phyloP scores from a whole-genome alignment of 2,888 invertebrate species.

The Sialis fuliginosa region DNA sequence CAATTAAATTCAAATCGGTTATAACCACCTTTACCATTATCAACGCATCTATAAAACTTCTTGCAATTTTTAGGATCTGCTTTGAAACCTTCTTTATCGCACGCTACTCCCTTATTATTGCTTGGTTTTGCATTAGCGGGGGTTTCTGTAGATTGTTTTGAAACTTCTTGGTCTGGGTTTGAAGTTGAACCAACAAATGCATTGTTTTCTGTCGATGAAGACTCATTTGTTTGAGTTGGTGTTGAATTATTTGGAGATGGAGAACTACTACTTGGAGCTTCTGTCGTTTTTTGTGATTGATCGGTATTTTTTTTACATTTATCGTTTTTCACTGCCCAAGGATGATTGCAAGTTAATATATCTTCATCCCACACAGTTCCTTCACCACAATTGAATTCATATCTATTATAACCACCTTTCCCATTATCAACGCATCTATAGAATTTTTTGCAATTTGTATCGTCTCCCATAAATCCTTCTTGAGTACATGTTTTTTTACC shows the following conservation, averaged over 20 bases:
- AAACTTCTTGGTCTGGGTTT: background rate
- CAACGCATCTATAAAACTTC: conserved; percentile 37
- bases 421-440: conserved; percentile 17
- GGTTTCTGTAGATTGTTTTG: background rate
- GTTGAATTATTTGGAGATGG: background rate
- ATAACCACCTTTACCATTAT: conserved; percentile 24
- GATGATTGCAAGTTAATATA: conserved; percentile 46
- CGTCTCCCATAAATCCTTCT: conserved; percentile 19
- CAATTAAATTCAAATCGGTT: conserved; percentile 33
- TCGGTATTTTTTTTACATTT: conserved; percentile 5
- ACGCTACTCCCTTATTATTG: conserved; percentile 18
- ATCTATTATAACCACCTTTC: conserved; percentile 16
- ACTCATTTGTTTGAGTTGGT: background rate
- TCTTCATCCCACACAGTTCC: conserved; percentile 58
- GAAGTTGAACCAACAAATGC: background rate
- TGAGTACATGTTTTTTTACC: conserved; percentile 11
- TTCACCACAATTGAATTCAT: conserved; percentile 45
- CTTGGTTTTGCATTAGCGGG: conserved; percentile 4
- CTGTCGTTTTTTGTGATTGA: background rate
- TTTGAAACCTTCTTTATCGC: conserved; percentile 41
- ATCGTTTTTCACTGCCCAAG: conserved; percentile 34
- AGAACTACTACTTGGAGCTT: background rate
- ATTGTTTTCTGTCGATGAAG: background rate
- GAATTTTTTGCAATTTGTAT: conserved; percentile 19
- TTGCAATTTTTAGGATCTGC: conserved; percentile 36